Conservation (phyloP, 2,888 invertebrate species). For the Fragum sueziense region DNA sequence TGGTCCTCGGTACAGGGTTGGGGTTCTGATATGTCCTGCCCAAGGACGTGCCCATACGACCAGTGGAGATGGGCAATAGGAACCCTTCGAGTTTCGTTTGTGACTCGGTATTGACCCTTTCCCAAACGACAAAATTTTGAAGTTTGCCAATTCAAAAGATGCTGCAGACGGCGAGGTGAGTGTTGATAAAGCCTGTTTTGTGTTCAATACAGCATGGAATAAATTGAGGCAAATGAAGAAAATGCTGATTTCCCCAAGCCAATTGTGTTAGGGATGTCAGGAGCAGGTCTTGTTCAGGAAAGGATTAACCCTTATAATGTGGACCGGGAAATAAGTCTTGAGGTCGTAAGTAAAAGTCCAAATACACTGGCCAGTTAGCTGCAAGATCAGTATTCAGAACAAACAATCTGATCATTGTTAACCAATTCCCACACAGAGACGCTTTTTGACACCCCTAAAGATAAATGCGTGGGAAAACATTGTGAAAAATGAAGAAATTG, state of each 20-base stretch:
- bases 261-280: not conserved
- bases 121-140: not conserved
- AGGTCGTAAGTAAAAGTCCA: too few species aligned
- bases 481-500: too few species aligned
- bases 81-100: too few species aligned
- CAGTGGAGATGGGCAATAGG: too few species aligned
- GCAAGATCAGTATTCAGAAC: not conserved
- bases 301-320: not conserved
- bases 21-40: not conserved
- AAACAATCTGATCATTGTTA: not conserved
- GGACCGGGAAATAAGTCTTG: too few species aligned
- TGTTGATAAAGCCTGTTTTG: not conserved
- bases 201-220: not conserved
- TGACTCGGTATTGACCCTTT: not conserved
- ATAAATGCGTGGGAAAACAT: too few species aligned
- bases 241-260: not conserved
- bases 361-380: too few species aligned
- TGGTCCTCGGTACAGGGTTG: not conserved
- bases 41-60: not conserved
- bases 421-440: too few species aligned
- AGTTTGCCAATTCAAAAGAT: not conserved
- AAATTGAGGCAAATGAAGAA: constrained; percentile 2
- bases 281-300: not conserved
- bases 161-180: not conserved
- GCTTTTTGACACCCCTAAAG: too few species aligned